These are phyloP conservation scores for Momotus momota DNA, from an alignment of 2,797 vertebrate species.

Conservation along the genomic window DNA sequence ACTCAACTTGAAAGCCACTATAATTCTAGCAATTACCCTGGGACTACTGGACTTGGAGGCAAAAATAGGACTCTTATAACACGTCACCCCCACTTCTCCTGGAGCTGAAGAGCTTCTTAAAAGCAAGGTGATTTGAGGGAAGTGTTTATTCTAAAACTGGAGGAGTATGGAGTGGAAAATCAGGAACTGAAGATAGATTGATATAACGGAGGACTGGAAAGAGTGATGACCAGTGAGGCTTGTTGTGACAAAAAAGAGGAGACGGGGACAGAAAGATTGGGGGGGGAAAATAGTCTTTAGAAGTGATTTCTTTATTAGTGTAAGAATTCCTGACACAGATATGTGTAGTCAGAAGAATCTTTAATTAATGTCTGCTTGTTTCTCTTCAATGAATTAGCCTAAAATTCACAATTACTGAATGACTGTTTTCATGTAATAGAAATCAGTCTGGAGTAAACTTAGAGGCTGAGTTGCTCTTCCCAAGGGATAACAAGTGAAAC, in stretches of 20 bases:
- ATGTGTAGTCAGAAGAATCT: not conserved
- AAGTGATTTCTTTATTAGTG: not conserved
- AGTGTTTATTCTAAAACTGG: not conserved
- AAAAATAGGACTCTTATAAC: not conserved
- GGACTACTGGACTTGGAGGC: slow-evolving; percentile 10
- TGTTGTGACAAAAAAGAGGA: not conserved
- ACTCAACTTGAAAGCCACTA: slow-evolving; percentile 43
- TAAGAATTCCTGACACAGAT: not conserved
- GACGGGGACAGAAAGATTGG: not conserved
- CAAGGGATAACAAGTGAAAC: slow-evolving; percentile 17
- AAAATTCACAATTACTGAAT: not conserved
- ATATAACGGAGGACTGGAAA: not conserved
- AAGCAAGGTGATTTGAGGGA: not conserved
- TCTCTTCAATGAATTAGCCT: not conserved
- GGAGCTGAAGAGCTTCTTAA: not conserved
- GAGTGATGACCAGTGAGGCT: not conserved
- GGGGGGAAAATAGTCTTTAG: not conserved
- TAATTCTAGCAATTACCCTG: slow-evolving; percentile 16
- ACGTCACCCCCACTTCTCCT: not conserved
- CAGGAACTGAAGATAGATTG: not conserved
- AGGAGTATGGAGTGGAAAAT: not conserved
- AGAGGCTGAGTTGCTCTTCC: not conserved
- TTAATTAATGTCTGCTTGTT: slow-evolving; percentile 22
- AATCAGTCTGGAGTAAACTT: slow-evolving; percentile 6
- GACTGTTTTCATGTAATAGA: slow-evolving; percentile 11